Percentiles rank a stretch among this genome's conserved stretches.
Evolutionary conservation across 1,140 invertebrate genomes (phyloP).

Genomic region (Eueides isabella): DNA sequence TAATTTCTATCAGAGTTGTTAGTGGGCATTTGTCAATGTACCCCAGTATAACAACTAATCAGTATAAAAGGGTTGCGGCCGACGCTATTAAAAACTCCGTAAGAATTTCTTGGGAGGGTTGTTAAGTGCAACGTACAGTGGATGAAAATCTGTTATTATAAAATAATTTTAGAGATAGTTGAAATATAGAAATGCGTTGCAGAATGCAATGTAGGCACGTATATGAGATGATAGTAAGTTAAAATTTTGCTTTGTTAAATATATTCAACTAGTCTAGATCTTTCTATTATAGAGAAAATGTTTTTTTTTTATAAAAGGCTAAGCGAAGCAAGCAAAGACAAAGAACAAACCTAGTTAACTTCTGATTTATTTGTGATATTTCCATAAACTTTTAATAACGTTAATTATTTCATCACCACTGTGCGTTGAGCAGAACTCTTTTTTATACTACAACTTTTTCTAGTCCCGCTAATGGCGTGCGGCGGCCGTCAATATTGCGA

Average conservation of each 20-base stretch:
- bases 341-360: too few relatives aligned
- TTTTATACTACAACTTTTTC: slow-evolving; percentile 63
- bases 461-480: slow-evolving; percentile 61
- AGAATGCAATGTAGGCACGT: too few relatives aligned
- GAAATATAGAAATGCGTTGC: too few relatives aligned
- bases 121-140: slow-evolving; percentile 32
- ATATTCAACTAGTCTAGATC: too few relatives aligned
- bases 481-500: slow-evolving; percentile 55
- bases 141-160: background rate
- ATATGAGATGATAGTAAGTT: too few relatives aligned
- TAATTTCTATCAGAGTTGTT: slow-evolving; percentile 61
- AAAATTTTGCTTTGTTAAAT: too few relatives aligned
- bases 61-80: slow-evolving; percentile 77
- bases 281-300: too few relatives aligned
- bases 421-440: slow-evolving; percentile 43
- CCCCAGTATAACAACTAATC: slow-evolving; percentile 75
- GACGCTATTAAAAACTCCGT: slow-evolving; percentile 77
- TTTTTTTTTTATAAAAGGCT: too few relatives aligned
- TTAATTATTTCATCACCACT: slow-evolving; percentile 25
- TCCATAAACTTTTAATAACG: too few relatives aligned
- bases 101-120: slow-evolving; percentile 70
- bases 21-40: slow-evolving; percentile 55
- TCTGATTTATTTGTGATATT: too few relatives aligned
- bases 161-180: too few relatives aligned
- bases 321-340: too few relatives aligned